Evolutionary conservation across 2,888 invertebrate species (phyloP).

Genomic region (Geophilus truncorum): DNA sequence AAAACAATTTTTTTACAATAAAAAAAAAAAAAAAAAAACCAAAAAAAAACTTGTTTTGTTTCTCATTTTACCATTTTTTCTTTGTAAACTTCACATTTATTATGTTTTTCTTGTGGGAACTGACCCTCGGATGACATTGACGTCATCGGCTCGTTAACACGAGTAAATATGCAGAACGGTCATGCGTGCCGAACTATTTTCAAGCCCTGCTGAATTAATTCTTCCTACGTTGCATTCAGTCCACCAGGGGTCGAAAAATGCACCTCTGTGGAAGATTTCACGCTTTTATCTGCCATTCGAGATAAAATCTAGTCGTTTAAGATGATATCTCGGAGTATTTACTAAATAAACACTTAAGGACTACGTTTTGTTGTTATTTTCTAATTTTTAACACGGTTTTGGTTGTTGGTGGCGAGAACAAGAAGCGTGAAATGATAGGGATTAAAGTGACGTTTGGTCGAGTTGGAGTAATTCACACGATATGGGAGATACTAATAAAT

Average conservation of each 20-base stretch:
- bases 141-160: constrained; percentile 21
- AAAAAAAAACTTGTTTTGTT: not conserved
- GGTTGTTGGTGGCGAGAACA: not conserved
- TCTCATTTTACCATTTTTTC: not conserved
- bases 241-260: not conserved
- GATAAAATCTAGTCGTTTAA: constrained; percentile 14
- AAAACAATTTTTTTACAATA: too few species aligned
- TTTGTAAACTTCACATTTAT: not conserved
- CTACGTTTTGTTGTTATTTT: too few species aligned
- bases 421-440: constrained; percentile 3
- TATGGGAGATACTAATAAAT: not conserved
- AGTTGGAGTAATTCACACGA: not conserved
- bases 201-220: constrained; percentile 13
- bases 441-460: not conserved
- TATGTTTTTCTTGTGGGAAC: not conserved
- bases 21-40: too few species aligned
- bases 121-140: constrained; percentile 25
- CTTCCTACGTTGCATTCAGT: not conserved
- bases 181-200: constrained; percentile 27
- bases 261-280: not conserved
- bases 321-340: not conserved
- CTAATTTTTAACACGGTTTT: not conserved
- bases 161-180: constrained; percentile 25
- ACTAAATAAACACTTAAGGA: too few species aligned
- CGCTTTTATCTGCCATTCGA: constrained; percentile 11